These are phyloP conservation scores for Scotopteryx bipunctaria DNA, from an alignment of 2,888 invertebrate species.

Conservation along the genomic window DNA sequence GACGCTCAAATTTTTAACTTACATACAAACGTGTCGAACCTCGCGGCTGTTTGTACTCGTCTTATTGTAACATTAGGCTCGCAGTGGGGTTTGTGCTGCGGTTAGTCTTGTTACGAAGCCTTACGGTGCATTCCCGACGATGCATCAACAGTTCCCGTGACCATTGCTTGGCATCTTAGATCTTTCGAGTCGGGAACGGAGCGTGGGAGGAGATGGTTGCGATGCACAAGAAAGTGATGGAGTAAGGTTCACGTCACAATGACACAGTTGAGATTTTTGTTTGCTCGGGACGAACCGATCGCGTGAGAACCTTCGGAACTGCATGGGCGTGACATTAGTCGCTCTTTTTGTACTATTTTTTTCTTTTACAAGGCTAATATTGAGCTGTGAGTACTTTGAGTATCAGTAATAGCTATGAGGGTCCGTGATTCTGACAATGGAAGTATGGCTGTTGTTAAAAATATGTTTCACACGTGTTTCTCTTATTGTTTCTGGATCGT, in stretches of 20 bases:
- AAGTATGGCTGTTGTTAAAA: conserved; percentile 44
- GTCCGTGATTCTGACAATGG: conserved; percentile 78
- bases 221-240: conserved; percentile 51
- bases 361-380: conserved; percentile 69
- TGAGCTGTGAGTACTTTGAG: conserved; percentile 61
- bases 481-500: conserved; percentile 44
- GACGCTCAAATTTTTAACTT: conserved; percentile 70
- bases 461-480: conserved; percentile 53
- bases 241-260: conserved; percentile 60
- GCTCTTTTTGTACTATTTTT: conserved; percentile 64
- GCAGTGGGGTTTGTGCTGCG: conserved; percentile 50
- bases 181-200: conserved; percentile 23
- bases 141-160: conserved; percentile 24
- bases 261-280: conserved; percentile 63
- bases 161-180: conserved; percentile 50
- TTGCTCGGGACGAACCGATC: conserved; percentile 68
- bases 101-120: conserved; percentile 68
- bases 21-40: conserved; percentile 70
- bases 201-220: conserved; percentile 45
- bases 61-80: conserved; percentile 68
- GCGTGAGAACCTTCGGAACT: conserved; percentile 79
- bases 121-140: conserved; percentile 55
- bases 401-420: conserved; percentile 69
- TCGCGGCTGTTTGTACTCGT: conserved; percentile 58
- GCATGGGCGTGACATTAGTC: conserved; percentile 80